Conservation (phyloP, 2,797 vertebrate genomes). For the Sebastes baramenuke region DNA sequence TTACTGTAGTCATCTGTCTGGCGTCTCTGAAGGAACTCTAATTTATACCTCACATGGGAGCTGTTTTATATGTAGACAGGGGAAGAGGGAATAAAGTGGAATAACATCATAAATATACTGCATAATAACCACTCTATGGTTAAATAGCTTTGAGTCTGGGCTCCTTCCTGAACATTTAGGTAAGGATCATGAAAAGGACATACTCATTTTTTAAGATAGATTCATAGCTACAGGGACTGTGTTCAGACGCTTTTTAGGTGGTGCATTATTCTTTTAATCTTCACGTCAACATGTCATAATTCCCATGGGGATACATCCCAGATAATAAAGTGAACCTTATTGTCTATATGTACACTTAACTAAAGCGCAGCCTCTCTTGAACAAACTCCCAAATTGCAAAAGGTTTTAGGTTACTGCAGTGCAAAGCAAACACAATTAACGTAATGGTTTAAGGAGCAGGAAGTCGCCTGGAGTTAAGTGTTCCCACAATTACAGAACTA, state of each 20-base stretch:
- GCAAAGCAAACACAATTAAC: slow-evolving; percentile 68
- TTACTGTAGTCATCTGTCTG: not conserved
- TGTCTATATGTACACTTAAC: not conserved
- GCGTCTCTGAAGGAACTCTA: slow-evolving; percentile 5
- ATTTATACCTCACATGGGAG: not conserved
- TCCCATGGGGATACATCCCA: not conserved
- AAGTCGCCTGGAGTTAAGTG: slow-evolving; percentile 45
- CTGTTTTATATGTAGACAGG: slow-evolving; percentile 19
- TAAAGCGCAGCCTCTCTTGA: not conserved
- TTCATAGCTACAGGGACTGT: not conserved
- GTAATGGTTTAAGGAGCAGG: slow-evolving; percentile 53
- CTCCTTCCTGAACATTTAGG: slow-evolving; percentile 9
- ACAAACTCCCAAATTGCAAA: slow-evolving; percentile 43
- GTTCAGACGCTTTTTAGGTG: not conserved
- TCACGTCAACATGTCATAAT: not conserved
- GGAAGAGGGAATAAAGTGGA: slow-evolving; percentile 6
- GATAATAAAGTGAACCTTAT: not conserved
- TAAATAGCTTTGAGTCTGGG: slow-evolving; percentile 12
- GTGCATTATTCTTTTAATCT: not conserved
- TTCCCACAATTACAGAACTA: slow-evolving; percentile 39
- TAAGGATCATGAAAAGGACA: slow-evolving; percentile 5
- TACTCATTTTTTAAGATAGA: not conserved
- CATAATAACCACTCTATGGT: slow-evolving; percentile 25
- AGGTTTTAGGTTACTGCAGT: slow-evolving; percentile 37
- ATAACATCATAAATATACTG: slow-evolving; percentile 50